Evolutionary conservation across 53 echinoderm and acorn worm genomes (phyloP), one percentile per base, ranked within the genome.

Genomic region (Echinometra lucunter): DNA sequence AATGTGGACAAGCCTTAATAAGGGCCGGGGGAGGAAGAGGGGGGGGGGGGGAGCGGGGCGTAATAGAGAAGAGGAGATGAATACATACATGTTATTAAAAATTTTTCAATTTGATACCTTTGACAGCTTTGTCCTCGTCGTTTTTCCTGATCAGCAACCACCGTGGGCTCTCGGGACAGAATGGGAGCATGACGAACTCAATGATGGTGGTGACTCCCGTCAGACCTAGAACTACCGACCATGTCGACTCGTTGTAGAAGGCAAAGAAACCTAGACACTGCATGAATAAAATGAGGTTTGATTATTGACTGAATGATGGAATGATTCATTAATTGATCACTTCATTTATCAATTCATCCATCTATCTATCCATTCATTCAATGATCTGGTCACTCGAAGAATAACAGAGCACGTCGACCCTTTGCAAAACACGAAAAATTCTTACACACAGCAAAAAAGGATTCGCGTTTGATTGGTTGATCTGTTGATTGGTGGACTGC

Each of bases 131-230:
- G 27, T 94, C 47, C 87, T 81, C 81, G 58, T 91, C 60, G 16
- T 58, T 90, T 17, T 58, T 81, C 6, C 92, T 97, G 95, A 98
- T 96, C 82, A 97, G 97, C 7, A 97, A 91, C 97, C 98, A 98
- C 32, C 98, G 89, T 25, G 98, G 98, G 88, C 98, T 98, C 95
- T 98, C 98, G 3, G 98, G 98, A 45, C 98, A 98, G 90, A 98
- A 97, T 5, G 98, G 98, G 23, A 98, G 91, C 6, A 97, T 57
- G n/a, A 96, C 58, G 63, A 98, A 82, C 91, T 97, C 93, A 11
- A 97, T 93, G 18, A 95, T 95, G 55, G 57, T 91, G 57, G 95
- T 92, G 4, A 58, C 80, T 0, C 95, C 98, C 0, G 98, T 97
- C 27, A 98, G 87, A 2, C 96, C 96, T 30, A 98, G 94, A 0